A percentile compares a stretch with the other conserved stretches of the same genome.
phyloP scores from a whole-genome alignment of 2,797 vertebrate genomes.

The Ctenopoma kingsleyae region DNA sequence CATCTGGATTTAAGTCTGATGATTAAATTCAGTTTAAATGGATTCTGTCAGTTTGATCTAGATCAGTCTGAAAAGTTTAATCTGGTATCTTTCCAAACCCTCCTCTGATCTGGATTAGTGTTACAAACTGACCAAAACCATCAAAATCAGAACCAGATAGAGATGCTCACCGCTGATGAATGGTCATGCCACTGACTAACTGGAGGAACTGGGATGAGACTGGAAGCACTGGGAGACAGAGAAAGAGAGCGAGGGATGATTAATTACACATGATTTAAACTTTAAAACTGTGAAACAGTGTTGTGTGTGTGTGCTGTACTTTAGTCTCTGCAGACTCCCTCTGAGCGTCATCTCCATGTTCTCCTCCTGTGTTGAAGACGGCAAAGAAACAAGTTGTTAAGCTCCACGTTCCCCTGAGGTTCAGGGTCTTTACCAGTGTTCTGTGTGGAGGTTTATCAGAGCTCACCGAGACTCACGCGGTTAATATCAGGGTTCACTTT shows the following conservation, averaged over 20 bases:
- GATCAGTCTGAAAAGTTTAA: not conserved
- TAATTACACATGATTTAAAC: not conserved
- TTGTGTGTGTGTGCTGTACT: slow-evolving; percentile 58
- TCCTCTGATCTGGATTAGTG: not conserved
- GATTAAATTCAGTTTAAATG: too few relatives aligned
- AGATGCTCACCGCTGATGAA: slow-evolving; percentile 70
- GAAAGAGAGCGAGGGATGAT: not conserved
- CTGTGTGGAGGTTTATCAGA: too few relatives aligned
- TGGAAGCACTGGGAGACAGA: slow-evolving; percentile 72
- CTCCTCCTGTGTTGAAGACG: slow-evolving; percentile 79
- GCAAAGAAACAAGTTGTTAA: slow-evolving; percentile 8
- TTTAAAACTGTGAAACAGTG: not conserved
- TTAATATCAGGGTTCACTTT: too few relatives aligned
- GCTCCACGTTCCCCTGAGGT: not conserved
- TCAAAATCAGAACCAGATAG: not conserved
- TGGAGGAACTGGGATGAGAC: slow-evolving; percentile 72
- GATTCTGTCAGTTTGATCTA: too few relatives aligned
- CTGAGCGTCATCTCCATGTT: slow-evolving; percentile 78
- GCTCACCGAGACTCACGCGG: too few relatives aligned
- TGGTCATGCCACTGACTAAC: slow-evolving; percentile 81
- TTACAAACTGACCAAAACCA: not conserved
- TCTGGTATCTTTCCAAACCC: not conserved
- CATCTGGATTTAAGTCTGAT: not conserved
- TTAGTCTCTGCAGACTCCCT: slow-evolving; percentile 80
- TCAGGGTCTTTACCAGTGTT: not conserved